Base-by-base conservation (phyloP, 92 coral and sea anemone genomes). In the Zoanthus solanderi region DNA sequence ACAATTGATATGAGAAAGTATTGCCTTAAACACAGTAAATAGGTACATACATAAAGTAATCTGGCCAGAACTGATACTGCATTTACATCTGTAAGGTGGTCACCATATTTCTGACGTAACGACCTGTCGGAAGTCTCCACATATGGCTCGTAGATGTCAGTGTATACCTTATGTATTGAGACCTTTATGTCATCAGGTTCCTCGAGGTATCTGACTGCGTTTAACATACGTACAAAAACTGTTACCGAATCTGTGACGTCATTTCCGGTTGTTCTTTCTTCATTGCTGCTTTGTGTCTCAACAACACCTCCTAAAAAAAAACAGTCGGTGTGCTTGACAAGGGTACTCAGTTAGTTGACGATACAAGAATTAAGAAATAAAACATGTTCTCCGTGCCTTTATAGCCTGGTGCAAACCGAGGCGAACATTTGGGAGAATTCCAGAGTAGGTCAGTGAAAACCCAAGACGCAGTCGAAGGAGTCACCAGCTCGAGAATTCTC, bases 71-170 rank as follows among this genome's bases (percentile, higher is more conserved):
- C 87, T 12, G 48, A 16, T n/a, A 89, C 93, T 28, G 92, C 97
- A 54, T 90, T 91, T n/a, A 94, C 84, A 14, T 94, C 97, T 3
- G 87, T 86, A 34, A 94, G 89, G 65, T 94, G 97, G 89, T 94
- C 97, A 1, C 97, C 97, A 60, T 87, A 90, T 30, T 90, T 94
- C 73, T 90, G 93, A 17, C 92, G 89, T 30, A 94, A 84, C 23
- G 79, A 47, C 30, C 86, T 79, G 54, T 88, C 74, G 11, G 75
- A 72, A 8, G 93, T 87, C 16, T 94, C 92, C 32, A 12, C 0
- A 63, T 87, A 94, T 2, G 95, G n/a, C n/a, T n/a, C n/a, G n/a
- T n/a, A n/a, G n/a, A n/a, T n/a, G n/a, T n/a, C n/a, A n/a, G n/a
- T n/a, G 94, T 60, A 90, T 47, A 87, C 88, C 83, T 89, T 87